Percentiles rank a stretch among this genome's conserved stretches.
Evolutionary conservation across 1,140 invertebrate species (phyloP).

Genomic region (Melanaphis sacchari): DNA sequence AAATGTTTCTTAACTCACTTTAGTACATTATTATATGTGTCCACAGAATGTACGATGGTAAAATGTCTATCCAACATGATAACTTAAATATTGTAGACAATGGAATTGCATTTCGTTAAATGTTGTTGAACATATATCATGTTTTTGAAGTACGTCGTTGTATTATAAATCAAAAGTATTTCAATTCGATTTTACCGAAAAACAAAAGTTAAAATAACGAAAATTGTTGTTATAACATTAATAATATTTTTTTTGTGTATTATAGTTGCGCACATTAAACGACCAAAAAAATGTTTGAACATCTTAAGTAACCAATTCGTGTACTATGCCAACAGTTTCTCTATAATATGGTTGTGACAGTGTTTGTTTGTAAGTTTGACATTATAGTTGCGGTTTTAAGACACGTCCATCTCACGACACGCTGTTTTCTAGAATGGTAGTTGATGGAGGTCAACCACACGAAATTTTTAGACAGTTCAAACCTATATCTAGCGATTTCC

Average conservation of each 20-base stretch:
- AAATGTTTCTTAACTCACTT: too few species aligned
- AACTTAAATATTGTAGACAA: too few species aligned
- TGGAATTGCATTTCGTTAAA: neutral
- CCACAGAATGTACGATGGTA: too few species aligned
- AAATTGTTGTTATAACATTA: neutral
- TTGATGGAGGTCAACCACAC: neutral
- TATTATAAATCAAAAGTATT: neutral
- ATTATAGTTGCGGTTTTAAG: neutral
- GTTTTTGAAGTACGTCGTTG: neutral
- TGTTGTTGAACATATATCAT: neutral
- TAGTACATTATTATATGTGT: too few species aligned
- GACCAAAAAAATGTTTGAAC: neutral
- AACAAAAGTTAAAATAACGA: neutral
- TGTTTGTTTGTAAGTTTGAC: neutral
- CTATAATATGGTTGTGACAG: neutral
- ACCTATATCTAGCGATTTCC: neutral
- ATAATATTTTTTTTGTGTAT: too few species aligned
- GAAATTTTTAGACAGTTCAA: neutral
- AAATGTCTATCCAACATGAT: too few species aligned
- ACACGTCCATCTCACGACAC: constrained; percentile 1
- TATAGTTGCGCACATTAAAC: neutral
- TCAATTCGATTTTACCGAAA: neutral
- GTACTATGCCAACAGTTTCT: neutral
- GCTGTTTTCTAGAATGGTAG: neutral
- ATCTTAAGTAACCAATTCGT: neutral